phyloP scores from a whole-genome alignment of 1,140 invertebrate genomes.

The Pogonus chalceus region DNA sequence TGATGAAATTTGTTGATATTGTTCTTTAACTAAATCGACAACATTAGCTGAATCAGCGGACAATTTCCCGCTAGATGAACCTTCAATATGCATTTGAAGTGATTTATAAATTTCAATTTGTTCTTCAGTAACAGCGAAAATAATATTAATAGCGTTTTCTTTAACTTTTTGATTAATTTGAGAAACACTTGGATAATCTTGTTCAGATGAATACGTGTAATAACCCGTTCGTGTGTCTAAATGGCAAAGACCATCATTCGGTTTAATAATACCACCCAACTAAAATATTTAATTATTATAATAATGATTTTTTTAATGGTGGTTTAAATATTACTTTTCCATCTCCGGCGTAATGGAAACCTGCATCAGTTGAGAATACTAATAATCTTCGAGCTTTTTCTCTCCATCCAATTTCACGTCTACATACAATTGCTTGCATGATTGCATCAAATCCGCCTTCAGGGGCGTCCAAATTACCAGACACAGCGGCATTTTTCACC shows the following conservation, averaged over 20 bases:
- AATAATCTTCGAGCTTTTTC: constrained; percentile 48
- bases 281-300: constrained; percentile 29
- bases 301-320: background rate
- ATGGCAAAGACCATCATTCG: constrained; percentile 78
- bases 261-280: constrained; percentile 72
- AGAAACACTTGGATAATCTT: constrained; percentile 60
- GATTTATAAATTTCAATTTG: constrained; percentile 54
- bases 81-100: constrained; percentile 49
- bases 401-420: constrained; percentile 52
- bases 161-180: constrained; percentile 54
- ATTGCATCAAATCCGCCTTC: constrained; percentile 74
- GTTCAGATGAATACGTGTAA: constrained; percentile 54
- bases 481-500: constrained; percentile 43
- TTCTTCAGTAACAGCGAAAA: constrained; percentile 69
- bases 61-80: constrained; percentile 54
- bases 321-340: constrained; percentile 42
- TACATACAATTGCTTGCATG: constrained; percentile 61
- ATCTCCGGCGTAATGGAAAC: constrained; percentile 54
- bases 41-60: constrained; percentile 64
- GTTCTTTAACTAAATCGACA: constrained; percentile 55
- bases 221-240: constrained; percentile 45
- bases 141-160: constrained; percentile 70
- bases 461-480: constrained; percentile 58
- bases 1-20: constrained; percentile 85
- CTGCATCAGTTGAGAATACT: constrained; percentile 49